Evolutionary conservation across 2,888 invertebrate species (phyloP), one percentile per base, ranked within the genome.

Genomic region (Aphidius colemani): DNA sequence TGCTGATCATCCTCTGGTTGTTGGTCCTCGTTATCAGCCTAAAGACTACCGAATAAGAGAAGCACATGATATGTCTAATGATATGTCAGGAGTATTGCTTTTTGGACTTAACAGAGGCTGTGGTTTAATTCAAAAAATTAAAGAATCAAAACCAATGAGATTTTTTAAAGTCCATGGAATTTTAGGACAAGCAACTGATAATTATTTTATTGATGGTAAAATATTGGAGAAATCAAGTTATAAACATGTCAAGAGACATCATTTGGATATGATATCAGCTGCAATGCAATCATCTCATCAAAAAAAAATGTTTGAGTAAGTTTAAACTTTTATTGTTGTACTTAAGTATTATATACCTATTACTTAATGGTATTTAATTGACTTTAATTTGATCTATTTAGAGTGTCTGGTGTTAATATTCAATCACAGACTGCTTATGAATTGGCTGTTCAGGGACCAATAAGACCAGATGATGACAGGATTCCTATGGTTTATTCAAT

Each of bases 381-480:
- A 60, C 56, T 43, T 63, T 53, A 49, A 44, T 43, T 61, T 66
- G 46, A 56, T 67, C 61, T 64, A 43, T 61, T 10, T 57, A 91
- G 91, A 71, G 77, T 89, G 51, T 87, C 88, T 71, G 95, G 95
- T 39, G 88, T 97, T 0, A 90, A 94, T 78, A 85, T 93, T 67
- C 89, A 94, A 74, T 94, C 94, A 49, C 94, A 98, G 82, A 88
- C 90, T 51, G 95, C 95, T 8, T 98, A 94, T 82, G 94, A 98
- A 64, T 76, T 98, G 64, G 96, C 96, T 7, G 85, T 88, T 1
- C 84, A 90, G 79, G 98, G 98, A 0, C 85, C 90, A 0, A 86
- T 97, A 5, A 85, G 96, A 64, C 96, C 98, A 0, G 84, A 85
- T 0, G 82, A 87, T 63, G 86, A 84, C 46, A 88, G 89, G 65